Evolutionary conservation across 53 echinoderm and acorn worm genomes (phyloP).

Genomic region (Henricia sp.): DNA sequence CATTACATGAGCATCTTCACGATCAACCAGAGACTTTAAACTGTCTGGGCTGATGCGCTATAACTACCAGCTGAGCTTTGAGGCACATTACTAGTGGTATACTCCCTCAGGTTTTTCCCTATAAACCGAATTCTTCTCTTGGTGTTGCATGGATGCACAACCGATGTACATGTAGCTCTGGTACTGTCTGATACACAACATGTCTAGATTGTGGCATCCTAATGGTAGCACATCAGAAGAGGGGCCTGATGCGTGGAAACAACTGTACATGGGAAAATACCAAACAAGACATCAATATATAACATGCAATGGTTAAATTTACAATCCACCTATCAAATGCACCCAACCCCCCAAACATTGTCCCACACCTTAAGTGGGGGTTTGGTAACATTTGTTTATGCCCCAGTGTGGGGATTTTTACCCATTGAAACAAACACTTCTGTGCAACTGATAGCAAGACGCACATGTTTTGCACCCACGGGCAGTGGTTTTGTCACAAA

Average conservation of each 20-base stretch:
- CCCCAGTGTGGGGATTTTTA: no score
- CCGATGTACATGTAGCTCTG: neutral
- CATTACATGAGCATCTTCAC: no score
- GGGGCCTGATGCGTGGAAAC: constrained; percentile 57
- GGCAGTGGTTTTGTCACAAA: no score
- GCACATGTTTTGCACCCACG: no score
- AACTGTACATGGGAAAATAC: constrained; percentile 18
- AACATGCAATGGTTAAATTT: neutral
- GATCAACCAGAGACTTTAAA: no score
- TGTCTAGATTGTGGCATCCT: neutral
- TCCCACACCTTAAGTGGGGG: no score
- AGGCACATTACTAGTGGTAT: neutral
- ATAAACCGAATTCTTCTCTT: neutral
- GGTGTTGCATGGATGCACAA: neutral
- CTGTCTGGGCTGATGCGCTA: neutral
- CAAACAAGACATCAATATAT: neutral
- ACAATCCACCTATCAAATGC: no score
- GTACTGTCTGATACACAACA: neutral
- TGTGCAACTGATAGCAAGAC: no score
- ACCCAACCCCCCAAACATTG: no score
- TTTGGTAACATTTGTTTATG: no score
- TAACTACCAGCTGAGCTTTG: neutral
- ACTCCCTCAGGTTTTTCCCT: neutral
- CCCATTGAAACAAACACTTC: no score
- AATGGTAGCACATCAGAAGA: constrained; percentile 21